phyloP scores from a whole-genome alignment of 2,113 vertebrate species.

The Rhabdornis inornatus region DNA sequence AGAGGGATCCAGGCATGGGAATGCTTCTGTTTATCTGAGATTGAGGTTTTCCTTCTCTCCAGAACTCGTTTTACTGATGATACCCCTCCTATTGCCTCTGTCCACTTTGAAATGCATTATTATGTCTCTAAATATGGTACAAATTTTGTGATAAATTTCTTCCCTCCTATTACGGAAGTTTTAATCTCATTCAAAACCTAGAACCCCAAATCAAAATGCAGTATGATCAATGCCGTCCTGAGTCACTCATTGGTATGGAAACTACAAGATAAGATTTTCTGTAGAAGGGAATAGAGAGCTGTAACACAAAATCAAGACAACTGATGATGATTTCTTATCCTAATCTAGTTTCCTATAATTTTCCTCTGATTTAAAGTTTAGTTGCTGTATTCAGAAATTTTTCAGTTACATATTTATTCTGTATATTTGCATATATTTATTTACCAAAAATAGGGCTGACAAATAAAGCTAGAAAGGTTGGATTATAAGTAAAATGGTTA shows the following conservation, averaged over 20 bases:
- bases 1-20: background rate
- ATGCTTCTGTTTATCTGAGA: background rate
- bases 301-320: background rate
- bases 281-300: background rate
- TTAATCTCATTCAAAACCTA: background rate
- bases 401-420: background rate
- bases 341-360: background rate
- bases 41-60: background rate
- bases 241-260: background rate
- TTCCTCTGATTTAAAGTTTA: background rate
- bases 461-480: background rate
- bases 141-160: background rate
- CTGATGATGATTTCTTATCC: background rate
- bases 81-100: background rate
- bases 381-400: background rate
- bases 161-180: background rate
- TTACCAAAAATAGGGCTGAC: background rate
- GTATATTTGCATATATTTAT: background rate
- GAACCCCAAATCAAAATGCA: background rate
- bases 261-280: background rate
- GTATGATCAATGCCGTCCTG: background rate
- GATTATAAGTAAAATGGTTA: background rate
- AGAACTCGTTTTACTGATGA: background rate
- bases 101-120: background rate
- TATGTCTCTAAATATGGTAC: background rate